Percentiles rank a stretch among this genome's conserved stretches.
Conservation (phyloP, 2,113 vertebrate genomes). For the Canis aureus region DNA sequence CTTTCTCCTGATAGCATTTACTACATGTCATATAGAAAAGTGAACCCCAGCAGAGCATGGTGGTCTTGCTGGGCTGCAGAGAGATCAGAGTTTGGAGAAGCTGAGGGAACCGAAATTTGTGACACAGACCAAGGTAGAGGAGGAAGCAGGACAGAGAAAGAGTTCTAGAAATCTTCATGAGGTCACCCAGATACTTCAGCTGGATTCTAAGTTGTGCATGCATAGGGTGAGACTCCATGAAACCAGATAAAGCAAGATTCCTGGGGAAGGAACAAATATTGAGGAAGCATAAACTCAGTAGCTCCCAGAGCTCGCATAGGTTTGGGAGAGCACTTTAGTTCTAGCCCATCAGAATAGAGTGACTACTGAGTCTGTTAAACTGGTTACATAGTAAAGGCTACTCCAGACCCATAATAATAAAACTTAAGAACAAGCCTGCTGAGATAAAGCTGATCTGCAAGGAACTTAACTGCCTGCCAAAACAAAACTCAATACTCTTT, state of each 20-base stretch:
- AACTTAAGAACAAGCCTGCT: background rate
- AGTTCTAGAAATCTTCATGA: background rate
- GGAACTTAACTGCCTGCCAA: background rate
- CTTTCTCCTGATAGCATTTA: background rate
- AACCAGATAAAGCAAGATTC: background rate
- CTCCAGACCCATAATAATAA: background rate
- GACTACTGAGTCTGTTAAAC: background rate
- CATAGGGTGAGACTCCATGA: background rate
- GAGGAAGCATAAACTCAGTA: background rate
- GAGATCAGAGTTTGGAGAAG: background rate
- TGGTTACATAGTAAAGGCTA: background rate
- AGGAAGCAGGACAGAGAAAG: background rate
- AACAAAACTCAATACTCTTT: background rate
- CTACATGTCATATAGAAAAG: background rate
- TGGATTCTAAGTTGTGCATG: background rate
- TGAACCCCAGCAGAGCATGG: background rate
- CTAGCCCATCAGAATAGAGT: no score
- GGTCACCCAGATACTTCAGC: background rate
- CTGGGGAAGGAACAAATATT: background rate
- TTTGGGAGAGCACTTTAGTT: background rate
- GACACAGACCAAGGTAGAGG: background rate
- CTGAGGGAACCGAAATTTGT: background rate
- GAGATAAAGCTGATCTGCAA: background rate
- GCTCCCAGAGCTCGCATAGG: background rate
- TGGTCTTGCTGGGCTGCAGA: background rate